Evolutionary conservation across 2,888 invertebrate genomes (phyloP).

Genomic region (Mellilla xanthometata): DNA sequence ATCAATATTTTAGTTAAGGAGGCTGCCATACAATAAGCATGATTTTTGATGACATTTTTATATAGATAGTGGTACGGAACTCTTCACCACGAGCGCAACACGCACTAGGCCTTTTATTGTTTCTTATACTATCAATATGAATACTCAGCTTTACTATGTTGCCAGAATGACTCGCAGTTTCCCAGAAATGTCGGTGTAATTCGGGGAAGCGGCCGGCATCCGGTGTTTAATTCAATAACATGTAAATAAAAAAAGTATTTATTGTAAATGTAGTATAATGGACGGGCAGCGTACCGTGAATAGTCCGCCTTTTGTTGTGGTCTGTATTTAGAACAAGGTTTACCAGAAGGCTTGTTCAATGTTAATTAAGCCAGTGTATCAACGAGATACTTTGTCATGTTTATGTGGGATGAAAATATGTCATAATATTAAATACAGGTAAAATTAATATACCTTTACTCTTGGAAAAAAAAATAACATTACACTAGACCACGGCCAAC

Average conservation of each 20-base stretch:
- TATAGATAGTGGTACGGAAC: no score
- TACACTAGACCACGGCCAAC: no score
- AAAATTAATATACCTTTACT: no score
- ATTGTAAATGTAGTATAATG: slow-evolving; percentile 59
- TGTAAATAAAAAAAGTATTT: slow-evolving; percentile 50
- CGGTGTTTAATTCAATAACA: slow-evolving; percentile 60
- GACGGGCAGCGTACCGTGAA: slow-evolving; percentile 54
- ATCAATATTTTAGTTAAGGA: no score
- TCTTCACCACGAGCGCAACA: no score
- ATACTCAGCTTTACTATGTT: neutral
- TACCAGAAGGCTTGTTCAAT: slow-evolving; percentile 12
- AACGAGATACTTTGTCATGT: no score
- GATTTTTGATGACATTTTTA: no score
- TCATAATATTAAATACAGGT: no score
- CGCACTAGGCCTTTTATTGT: no score
- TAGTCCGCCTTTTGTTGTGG: slow-evolving; percentile 32
- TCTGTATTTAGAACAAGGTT: slow-evolving; percentile 22
- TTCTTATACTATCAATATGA: neutral
- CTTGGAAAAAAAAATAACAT: no score
- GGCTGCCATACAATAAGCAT: no score
- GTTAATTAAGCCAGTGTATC: slow-evolving; percentile 10
- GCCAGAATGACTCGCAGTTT: slow-evolving; percentile 52
- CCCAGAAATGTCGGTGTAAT: slow-evolving; percentile 54
- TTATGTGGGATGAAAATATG: no score
- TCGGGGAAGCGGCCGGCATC: slow-evolving; percentile 53